These are phyloP conservation scores for Lagocephalus sceleratus DNA, from an alignment of 2,797 vertebrate genomes.

Conservation along the genomic window DNA sequence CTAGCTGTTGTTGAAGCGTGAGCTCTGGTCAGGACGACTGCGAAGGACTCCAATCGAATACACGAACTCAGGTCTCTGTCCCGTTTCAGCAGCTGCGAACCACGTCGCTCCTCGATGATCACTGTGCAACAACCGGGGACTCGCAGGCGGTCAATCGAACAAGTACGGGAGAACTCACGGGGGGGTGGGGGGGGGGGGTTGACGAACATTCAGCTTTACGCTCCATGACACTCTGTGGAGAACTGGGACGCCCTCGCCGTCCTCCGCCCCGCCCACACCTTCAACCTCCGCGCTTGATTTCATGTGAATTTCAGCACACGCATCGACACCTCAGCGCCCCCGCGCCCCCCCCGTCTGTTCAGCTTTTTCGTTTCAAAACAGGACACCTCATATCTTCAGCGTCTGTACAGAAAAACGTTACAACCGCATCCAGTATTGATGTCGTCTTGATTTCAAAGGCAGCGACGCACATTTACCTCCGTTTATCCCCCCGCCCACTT, in stretches of 20 bases:
- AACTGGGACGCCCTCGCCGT: too few species aligned
- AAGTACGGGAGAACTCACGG: conserved; percentile 7
- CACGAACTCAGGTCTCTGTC: conserved; percentile 69
- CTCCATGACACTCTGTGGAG: conserved; percentile 29
- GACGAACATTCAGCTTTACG: conserved; percentile 36
- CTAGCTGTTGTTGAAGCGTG: conserved; percentile 51
- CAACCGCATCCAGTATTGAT: conserved; percentile 73
- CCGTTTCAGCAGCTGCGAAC: conserved; percentile 51
- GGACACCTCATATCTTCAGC: conserved; percentile 59
- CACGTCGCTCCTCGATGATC: conserved; percentile 61
- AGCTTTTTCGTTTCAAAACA: conserved; percentile 26
- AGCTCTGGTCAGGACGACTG: conserved; percentile 42
- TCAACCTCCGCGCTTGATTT: conserved; percentile 23
- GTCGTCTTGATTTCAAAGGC: conserved; percentile 29
- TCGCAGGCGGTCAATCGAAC: conserved; percentile 12
- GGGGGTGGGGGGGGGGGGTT: conserved; percentile 23
- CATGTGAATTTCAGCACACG: conserved; percentile 51
- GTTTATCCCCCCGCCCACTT: conserved; percentile 42
- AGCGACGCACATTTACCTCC: conserved; percentile 67
- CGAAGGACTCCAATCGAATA: conserved; percentile 40
- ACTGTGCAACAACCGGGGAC: conserved; percentile 53
- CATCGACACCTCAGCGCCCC: conserved; percentile 58
- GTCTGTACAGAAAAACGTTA: conserved; percentile 63
- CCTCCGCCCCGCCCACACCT: conserved; percentile 15
- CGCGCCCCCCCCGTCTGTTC: conserved; percentile 27